Percentiles rank a stretch among this genome's conserved stretches.
Conservation (phyloP, 2,113 vertebrate genomes). For the Hystrix cristata region DNA sequence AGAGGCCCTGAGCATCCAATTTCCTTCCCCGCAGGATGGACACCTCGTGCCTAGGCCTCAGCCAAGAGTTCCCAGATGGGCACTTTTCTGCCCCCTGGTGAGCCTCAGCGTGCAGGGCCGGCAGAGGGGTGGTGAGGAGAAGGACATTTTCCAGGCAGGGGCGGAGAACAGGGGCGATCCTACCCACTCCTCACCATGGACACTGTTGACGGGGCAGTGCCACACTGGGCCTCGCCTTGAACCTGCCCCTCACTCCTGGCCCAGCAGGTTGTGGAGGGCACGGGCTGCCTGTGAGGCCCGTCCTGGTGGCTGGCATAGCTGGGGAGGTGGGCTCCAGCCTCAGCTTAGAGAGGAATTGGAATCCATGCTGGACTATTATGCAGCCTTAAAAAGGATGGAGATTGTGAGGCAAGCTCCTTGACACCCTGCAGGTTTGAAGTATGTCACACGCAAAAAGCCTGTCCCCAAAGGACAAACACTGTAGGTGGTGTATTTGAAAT, state of each 20-base stretch:
- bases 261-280: fast-evolving
- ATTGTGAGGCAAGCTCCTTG: fast-evolving
- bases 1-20: neutral
- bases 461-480: neutral
- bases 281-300: fast-evolving
- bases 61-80: neutral
- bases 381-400: neutral
- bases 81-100: neutral
- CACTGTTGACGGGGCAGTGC: fast-evolving
- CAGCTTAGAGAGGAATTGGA: neutral
- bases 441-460: neutral
- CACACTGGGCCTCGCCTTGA: neutral
- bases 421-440: neutral
- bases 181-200: neutral
- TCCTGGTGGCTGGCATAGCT: fast-evolving
- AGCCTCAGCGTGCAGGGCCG: neutral
- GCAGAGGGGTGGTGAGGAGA: neutral
- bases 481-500: neutral
- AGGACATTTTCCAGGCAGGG: neutral
- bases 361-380: fast-evolving
- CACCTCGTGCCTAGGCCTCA: neutral
- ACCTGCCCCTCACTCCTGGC: neutral
- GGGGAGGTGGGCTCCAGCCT: neutral
- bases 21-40: neutral
- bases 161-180: neutral